Conservation (phyloP, 2,888 invertebrate species). For the Erebia ligea region DNA sequence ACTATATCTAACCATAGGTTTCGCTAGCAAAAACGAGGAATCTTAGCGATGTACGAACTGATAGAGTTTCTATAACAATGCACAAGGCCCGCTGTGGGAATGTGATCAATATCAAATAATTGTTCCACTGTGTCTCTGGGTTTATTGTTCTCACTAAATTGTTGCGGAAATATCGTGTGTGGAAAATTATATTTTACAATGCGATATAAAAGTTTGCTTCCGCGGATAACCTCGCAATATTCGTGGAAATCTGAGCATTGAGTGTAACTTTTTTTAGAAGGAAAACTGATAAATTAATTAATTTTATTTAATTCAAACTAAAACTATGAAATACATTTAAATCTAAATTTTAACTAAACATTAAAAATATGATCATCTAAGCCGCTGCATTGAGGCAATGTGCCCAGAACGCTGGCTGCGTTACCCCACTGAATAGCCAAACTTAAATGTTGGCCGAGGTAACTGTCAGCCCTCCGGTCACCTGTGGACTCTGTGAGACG, state of each 20-base stretch:
- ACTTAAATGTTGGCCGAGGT: too few species aligned
- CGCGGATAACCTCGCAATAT: constrained; percentile 18
- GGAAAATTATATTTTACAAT: constrained; percentile 21
- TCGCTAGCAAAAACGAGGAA: constrained; percentile 36
- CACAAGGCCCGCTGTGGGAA: constrained; percentile 42
- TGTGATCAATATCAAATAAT: constrained; percentile 45
- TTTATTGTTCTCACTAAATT: constrained; percentile 39
- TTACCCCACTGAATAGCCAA: too few species aligned
- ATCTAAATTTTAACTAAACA: too few species aligned
- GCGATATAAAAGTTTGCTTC: constrained; percentile 17
- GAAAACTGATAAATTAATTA: not conserved
- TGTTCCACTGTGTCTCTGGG: constrained; percentile 38
- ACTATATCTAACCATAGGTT: constrained; percentile 13
- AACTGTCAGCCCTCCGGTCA: too few species aligned
- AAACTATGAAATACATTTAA: too few species aligned
- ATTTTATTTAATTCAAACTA: too few species aligned
- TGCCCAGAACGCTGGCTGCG: too few species aligned
- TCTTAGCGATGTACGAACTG: constrained; percentile 22
- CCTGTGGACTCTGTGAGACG: too few species aligned
- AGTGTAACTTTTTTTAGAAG: not conserved
- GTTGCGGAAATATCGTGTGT: constrained; percentile 34
- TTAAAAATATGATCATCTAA: too few species aligned
- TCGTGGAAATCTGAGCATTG: not conserved
- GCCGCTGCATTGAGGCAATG: too few species aligned
- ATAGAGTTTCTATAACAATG: constrained; percentile 32